Evolutionary conservation across 1,140 invertebrate genomes (phyloP).

Genomic region (Sitophilus oryzae): DNA sequence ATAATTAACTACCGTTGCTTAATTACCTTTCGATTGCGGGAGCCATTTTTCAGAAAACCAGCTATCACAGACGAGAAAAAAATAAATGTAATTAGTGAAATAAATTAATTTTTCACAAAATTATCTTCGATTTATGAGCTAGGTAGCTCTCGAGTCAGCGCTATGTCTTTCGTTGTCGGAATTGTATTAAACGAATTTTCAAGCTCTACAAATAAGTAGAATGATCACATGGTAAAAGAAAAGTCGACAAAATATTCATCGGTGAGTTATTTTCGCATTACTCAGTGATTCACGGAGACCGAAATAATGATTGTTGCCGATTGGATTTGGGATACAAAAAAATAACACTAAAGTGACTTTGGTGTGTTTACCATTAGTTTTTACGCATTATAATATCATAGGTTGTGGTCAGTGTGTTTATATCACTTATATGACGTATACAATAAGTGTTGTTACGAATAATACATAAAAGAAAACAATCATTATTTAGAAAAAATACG

Average conservation of each 20-base stretch:
- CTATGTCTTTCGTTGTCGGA: constrained; percentile 25
- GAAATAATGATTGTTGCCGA: constrained; percentile 19
- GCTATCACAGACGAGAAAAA: constrained; percentile 14
- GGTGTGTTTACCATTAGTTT: no score
- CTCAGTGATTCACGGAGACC: constrained; percentile 13
- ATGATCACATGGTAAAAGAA: constrained; percentile 17
- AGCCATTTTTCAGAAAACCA: constrained; percentile 10
- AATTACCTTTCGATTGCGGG: constrained; percentile 20
- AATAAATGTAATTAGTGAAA: constrained; percentile 12
- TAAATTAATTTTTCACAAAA: constrained; percentile 8
- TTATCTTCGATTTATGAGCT: neutral
- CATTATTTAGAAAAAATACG: no score
- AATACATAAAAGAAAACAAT: no score
- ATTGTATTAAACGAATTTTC: constrained; percentile 16
- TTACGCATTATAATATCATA: no score
- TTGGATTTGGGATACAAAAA: constrained; percentile 9
- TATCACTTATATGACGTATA: no score
- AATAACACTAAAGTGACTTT: neutral
- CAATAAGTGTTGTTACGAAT: no score
- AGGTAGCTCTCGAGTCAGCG: constrained; percentile 7
- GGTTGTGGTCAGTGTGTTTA: no score
- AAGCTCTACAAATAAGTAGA: constrained; percentile 13
- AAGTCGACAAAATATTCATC: constrained; percentile 22
- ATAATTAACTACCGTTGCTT: no score
- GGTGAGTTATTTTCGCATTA: constrained; percentile 23